A percentile compares a stretch with the other conserved stretches of the same genome.
Conservation (phyloP, 1,140 invertebrate species). For the Neelides sp. region DNA sequence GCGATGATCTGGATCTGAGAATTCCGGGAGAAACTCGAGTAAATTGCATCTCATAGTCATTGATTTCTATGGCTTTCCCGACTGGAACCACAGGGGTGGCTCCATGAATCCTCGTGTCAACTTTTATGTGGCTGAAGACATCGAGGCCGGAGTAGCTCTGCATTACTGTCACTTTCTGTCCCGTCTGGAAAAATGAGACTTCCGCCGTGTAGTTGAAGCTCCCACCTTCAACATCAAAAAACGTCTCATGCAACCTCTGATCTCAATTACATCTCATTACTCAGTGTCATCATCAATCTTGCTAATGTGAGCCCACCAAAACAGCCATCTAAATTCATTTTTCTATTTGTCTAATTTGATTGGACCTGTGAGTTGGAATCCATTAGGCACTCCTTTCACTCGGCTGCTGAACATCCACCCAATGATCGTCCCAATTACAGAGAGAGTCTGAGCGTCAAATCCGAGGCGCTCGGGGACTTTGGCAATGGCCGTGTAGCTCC, state of each 20-base stretch:
- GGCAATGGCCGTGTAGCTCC: constrained; percentile 81
- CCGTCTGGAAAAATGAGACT: constrained; percentile 55
- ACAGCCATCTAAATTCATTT: too few relatives aligned
- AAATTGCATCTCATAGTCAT: constrained; percentile 72
- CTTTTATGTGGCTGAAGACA: constrained; percentile 71
- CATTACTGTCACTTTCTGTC: constrained; percentile 54
- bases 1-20: constrained; percentile 38
- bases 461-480: constrained; percentile 59
- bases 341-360: too few relatives aligned
- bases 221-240: constrained; percentile 47
- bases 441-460: constrained; percentile 61
- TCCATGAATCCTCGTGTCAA: constrained; percentile 64
- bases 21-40: constrained; percentile 47
- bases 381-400: constrained; percentile 58
- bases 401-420: constrained; percentile 86
- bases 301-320: too few relatives aligned
- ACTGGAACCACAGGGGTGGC: constrained; percentile 53
- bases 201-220: constrained; percentile 66
- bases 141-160: constrained; percentile 77
- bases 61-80: constrained; percentile 52
- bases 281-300: too few relatives aligned
- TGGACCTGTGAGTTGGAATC: constrained; percentile 71
- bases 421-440: constrained; percentile 62
- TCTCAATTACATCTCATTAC: too few relatives aligned
- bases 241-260: background rate